Conservation (phyloP, 2,888 invertebrate species). For the Ichneumoninae sp. region DNA sequence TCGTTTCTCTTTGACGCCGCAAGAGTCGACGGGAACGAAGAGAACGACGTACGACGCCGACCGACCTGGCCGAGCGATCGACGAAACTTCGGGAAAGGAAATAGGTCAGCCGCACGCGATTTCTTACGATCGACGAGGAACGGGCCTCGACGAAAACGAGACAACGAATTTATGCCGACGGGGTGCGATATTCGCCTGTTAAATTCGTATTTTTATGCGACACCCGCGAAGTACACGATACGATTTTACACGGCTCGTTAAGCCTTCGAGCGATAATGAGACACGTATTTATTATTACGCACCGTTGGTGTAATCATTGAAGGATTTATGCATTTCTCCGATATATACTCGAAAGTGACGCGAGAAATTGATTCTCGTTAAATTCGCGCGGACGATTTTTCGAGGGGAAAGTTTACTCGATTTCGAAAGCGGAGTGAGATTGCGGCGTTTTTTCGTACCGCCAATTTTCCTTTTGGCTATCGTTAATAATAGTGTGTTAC, state of each 20-base stretch:
- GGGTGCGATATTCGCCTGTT: neutral
- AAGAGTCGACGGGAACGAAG: slow-evolving; percentile 25
- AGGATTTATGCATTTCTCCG: neutral
- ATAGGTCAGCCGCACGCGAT: slow-evolving; percentile 49
- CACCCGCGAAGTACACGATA: slow-evolving; percentile 5
- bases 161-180: slow-evolving; percentile 37
- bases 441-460: neutral
- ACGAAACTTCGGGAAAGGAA: slow-evolving; percentile 33
- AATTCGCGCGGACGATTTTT: neutral
- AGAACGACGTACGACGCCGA: neutral
- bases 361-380: neutral
- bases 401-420: neutral
- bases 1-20: slow-evolving; percentile 33
- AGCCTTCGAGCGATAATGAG: neutral
- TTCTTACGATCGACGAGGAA: slow-evolving; percentile 23
- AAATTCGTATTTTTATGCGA: slow-evolving; percentile 28
- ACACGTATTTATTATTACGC: neutral
- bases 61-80: neutral
- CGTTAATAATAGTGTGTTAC: neutral
- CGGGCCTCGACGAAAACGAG: slow-evolving; percentile 3
- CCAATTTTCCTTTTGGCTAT: neutral
- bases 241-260: slow-evolving; percentile 2
- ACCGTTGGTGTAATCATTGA: neutral
- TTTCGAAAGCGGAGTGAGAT: neutral
- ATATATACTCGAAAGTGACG: neutral